Percentiles rank a stretch among this genome's conserved stretches.
These are phyloP conservation scores for Harpagoxenus sublaevis DNA, from an alignment of 2,888 invertebrate genomes.

Conservation along the genomic window DNA sequence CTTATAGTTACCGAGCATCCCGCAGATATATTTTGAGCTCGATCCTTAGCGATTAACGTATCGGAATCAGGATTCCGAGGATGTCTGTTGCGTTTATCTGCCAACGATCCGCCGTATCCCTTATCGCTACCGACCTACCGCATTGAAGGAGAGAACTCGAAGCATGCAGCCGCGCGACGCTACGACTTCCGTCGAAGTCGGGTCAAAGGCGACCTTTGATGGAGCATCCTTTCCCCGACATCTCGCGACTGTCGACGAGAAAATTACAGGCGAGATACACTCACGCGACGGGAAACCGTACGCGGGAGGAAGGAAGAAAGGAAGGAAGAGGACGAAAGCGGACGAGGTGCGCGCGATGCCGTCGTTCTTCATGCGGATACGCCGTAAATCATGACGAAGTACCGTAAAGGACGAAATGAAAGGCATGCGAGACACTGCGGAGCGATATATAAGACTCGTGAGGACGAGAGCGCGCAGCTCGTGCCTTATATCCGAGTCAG, in stretches of 20 bases:
- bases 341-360: slow-evolving; percentile 62
- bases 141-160: slow-evolving; percentile 13
- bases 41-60: background rate
- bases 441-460: slow-evolving; percentile 61
- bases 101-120: background rate
- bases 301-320: slow-evolving; percentile 49
- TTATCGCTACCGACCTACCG: slow-evolving; percentile 26
- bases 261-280: slow-evolving; percentile 70
- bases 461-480: slow-evolving; percentile 56
- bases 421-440: slow-evolving; percentile 73
- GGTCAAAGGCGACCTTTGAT: slow-evolving; percentile 42
- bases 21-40: background rate
- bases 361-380: slow-evolving; percentile 75
- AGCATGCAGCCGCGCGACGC: background rate
- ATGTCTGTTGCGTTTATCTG: slow-evolving; percentile 1
- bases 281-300: slow-evolving; percentile 52
- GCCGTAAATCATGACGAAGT: slow-evolving; percentile 77
- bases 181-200: slow-evolving; percentile 48
- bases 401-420: slow-evolving; percentile 77
- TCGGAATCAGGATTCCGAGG: background rate
- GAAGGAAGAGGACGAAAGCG: slow-evolving; percentile 24
- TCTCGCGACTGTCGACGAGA: slow-evolving; percentile 67
- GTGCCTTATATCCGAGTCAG: slow-evolving; percentile 64
- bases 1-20: background rate
- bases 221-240: slow-evolving; percentile 39